Conservation (phyloP, 2,888 invertebrate genomes). For the Meteorus colon region DNA sequence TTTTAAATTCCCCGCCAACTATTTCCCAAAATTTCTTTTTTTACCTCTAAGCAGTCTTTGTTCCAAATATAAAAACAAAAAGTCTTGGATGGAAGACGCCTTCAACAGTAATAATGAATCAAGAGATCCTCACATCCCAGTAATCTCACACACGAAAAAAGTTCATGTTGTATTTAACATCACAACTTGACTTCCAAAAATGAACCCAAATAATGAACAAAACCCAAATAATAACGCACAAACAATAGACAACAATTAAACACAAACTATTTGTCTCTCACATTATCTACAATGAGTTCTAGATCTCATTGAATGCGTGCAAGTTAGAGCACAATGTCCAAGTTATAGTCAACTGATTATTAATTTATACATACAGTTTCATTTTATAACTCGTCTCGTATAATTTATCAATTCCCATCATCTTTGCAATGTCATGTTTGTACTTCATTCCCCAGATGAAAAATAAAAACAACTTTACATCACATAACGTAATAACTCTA, state of each 20-base stretch:
- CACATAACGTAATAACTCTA: not conserved
- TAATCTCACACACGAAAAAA: not conserved
- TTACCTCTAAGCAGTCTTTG: not conserved
- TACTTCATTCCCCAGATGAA: not conserved
- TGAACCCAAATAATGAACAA: not conserved
- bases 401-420: conserved; percentile 52
- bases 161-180: not conserved
- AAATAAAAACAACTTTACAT: not conserved
- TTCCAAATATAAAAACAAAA: not conserved
- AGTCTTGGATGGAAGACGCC: not conserved
- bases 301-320: not conserved
- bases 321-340: conserved; percentile 1
- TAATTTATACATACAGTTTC: conserved; percentile 46
- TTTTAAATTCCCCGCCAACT: conserved; percentile 8
- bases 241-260: not conserved
- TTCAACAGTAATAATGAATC: not conserved
- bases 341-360: conserved; percentile 7
- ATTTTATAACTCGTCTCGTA: conserved; percentile 54
- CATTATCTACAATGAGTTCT: no score
- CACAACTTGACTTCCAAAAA: not conserved
- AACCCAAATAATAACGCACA: not conserved
- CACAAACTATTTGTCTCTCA: not conserved
- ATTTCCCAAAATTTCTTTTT: not conserved
- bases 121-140: not conserved
- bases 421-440: conserved; percentile 36